phyloP scores from a whole-genome alignment of 2,113 vertebrate species.

The Empidonax alnorum region DNA sequence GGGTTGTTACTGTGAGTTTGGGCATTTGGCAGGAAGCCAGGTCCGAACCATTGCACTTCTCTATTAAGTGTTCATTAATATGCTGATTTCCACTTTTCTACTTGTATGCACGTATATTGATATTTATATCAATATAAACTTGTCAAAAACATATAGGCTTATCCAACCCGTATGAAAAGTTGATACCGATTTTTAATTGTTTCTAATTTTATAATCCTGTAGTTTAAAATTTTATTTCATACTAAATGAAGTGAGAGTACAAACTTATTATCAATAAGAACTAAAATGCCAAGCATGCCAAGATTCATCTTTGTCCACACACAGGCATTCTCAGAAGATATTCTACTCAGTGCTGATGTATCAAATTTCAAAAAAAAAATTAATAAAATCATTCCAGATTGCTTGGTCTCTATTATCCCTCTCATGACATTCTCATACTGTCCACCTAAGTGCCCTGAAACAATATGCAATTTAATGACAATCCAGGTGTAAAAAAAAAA shows the following conservation, averaged over 20 bases:
- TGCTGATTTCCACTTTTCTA: not conserved
- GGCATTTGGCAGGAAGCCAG: too few species aligned
- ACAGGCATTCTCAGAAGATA: not conserved
- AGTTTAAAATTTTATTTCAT: not conserved
- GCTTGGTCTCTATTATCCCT: not conserved
- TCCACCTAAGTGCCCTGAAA: not conserved
- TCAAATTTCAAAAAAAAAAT: not conserved
- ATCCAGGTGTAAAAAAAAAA: not conserved
- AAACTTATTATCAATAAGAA: not conserved
- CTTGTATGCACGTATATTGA: fast-evolving
- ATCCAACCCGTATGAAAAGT: not conserved
- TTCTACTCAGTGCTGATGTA: not conserved
- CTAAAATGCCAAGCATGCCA: not conserved
- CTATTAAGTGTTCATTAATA: not conserved
- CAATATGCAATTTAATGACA: not conserved
- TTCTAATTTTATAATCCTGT: not conserved
- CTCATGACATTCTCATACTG: not conserved
- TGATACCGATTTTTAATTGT: not conserved
- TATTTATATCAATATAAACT: not conserved
- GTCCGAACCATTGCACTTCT: not conserved
- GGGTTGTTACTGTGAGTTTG: too few species aligned
- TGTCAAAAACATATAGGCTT: not conserved
- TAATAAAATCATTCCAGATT: not conserved
- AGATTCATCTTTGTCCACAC: not conserved
- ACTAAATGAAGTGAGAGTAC: not conserved